These are phyloP conservation scores for Formicarius rufipectus DNA, from an alignment of 2,113 vertebrate genomes.

Conservation along the genomic window DNA sequence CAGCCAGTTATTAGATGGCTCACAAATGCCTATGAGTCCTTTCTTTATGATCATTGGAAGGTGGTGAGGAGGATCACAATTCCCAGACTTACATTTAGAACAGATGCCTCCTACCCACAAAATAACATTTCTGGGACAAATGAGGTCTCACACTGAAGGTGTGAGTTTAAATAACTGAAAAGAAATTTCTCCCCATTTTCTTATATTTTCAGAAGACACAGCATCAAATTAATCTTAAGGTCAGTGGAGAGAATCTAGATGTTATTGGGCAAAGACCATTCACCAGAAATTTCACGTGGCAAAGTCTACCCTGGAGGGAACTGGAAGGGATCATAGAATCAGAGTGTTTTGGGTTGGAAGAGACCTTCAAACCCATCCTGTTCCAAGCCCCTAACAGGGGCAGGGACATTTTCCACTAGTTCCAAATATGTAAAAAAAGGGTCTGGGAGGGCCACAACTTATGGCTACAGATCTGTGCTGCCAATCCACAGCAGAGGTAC, in stretches of 20 bases:
- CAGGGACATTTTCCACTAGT: neutral
- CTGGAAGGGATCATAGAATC: accelerated
- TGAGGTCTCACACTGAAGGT: neutral
- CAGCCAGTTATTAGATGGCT: neutral
- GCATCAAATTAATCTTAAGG: neutral
- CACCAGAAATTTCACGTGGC: neutral
- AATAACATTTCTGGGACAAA: neutral
- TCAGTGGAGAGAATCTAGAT: neutral
- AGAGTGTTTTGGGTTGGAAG: neutral
- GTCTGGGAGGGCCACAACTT: neutral
- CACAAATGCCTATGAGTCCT: neutral
- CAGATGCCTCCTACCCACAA: neutral
- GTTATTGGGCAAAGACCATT: neutral
- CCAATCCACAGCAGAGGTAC: neutral
- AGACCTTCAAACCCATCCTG: neutral
- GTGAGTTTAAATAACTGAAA: neutral
- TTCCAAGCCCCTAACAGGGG: neutral
- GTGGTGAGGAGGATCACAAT: neutral
- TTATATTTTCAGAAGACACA: neutral
- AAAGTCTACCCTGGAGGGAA: neutral
- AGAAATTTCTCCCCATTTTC: neutral
- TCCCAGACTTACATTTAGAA: neutral
- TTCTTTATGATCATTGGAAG: neutral
- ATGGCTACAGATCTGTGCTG: neutral
- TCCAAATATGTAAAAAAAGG: neutral